These are phyloP conservation scores for Psophia crepitans DNA, from an alignment of 2,113 vertebrate species.

Conservation along the genomic window DNA sequence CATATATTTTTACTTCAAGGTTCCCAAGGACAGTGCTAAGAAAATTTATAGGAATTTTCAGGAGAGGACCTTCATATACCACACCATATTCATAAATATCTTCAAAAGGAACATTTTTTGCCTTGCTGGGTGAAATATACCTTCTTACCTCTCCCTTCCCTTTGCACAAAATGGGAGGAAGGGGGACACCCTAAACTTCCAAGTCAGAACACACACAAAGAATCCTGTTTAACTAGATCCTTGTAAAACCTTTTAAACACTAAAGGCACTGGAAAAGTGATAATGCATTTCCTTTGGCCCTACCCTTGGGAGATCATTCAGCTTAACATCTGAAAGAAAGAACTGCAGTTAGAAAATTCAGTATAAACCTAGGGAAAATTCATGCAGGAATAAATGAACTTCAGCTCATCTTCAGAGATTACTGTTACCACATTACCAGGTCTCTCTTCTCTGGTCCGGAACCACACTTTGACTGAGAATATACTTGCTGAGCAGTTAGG, in stretches of 20 bases:
- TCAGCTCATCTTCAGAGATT: neutral
- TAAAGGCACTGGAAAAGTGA: neutral
- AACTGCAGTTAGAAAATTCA: neutral
- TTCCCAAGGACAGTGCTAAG: neutral
- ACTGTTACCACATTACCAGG: neutral
- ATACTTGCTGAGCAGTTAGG: neutral
- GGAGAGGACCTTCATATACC: neutral
- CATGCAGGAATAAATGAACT: neutral
- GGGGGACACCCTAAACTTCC: neutral
- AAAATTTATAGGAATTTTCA: neutral
- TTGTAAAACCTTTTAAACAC: neutral
- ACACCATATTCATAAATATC: neutral
- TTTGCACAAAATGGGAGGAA: neutral
- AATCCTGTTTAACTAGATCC: neutral
- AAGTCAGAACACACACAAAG: neutral
- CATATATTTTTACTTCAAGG: neutral
- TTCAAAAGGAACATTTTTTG: neutral
- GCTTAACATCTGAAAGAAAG: neutral
- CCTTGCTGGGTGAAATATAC: neutral
- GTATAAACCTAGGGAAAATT: neutral
- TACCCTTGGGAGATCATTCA: neutral
- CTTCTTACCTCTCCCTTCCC: neutral
- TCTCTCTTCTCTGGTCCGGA: neutral
- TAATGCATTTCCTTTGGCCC: neutral
- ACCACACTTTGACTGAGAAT: neutral